Base-by-base conservation (phyloP, 2,113 vertebrate genomes). In the Actenoides lindsayi region DNA sequence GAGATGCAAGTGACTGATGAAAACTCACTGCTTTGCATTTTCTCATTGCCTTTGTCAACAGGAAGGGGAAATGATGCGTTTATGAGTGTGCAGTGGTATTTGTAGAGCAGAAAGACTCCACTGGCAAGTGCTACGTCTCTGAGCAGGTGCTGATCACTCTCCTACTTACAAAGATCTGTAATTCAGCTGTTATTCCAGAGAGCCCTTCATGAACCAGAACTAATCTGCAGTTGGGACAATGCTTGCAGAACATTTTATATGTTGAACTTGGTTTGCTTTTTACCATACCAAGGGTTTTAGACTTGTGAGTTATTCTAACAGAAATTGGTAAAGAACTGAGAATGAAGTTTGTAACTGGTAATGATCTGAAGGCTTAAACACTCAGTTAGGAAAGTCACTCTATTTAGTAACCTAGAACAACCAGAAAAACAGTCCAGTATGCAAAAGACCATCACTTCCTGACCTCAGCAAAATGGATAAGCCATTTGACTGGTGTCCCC, bases 121-220 rank as follows among this genome's bases (percentile, higher is more conserved):
- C 0, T 82, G 83, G 89, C 94, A 96, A 60, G 35, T 39, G 46
- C 48, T 68, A 24, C 0, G 31, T 42, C 64, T 74, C 59, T 35
- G 56, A 96, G 83, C 89, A 94, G 93, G 80, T 94, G 89, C 60
- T 67, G 73, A 94, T 70, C 51, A 56, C 83, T 67, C 16, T 33
- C 42, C 60, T 81, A 11, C 64, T 78, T 68, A 51, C 30, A 83
- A 70, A 78, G 51, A 81, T 51, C 86, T 92, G 56, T 83, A 92
- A 83, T 94, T 90, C 71, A 90, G n/a, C 51, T 93, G 33, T 23
- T 94, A 21, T 89, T 93, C 76, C 60, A 80, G 73, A 71, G 35
- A 86, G 56, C 25, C 14, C 51, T 87, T 89, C 42, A 78, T 67
- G 68, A 91, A 87, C 80, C 51, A 89, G 68, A 91, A 84, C 64